phyloP scores from a whole-genome alignment of 1,140 invertebrate genomes.

The Drosophila sp. region DNA sequence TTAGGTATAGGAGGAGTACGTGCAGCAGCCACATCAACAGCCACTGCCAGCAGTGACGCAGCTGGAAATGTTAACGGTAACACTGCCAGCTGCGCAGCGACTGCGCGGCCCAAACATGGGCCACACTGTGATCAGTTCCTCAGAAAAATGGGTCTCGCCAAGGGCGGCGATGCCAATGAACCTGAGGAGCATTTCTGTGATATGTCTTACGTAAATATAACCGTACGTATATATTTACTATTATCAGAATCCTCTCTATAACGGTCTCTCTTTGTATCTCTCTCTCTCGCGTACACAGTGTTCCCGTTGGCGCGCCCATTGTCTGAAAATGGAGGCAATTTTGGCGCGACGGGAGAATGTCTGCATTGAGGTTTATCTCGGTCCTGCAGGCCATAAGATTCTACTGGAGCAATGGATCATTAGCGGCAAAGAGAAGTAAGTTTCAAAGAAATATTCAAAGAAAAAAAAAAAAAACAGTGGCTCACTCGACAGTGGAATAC shows the following conservation, averaged over 20 bases:
- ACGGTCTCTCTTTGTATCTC: background rate
- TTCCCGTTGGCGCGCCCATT: conserved; percentile 81
- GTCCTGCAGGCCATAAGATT: conserved; percentile 79
- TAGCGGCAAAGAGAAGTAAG: conserved; percentile 79
- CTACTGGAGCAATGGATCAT: conserved; percentile 84
- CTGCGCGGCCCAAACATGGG: conserved; percentile 74
- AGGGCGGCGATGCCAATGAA: conserved; percentile 74
- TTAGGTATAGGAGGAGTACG: conserved; percentile 15
- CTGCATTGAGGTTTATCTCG: conserved; percentile 84
- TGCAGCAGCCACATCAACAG: conserved; percentile 51
- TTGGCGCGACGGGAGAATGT: conserved; percentile 75
- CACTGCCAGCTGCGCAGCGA: conserved; percentile 32
- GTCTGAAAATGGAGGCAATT: conserved; percentile 78
- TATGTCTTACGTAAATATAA: conserved; percentile 84
- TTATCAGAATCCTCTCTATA: too few species aligned
- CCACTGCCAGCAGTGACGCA: conserved; percentile 35
- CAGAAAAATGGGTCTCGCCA: conserved; percentile 83
- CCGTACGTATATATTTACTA: conserved; percentile 60
- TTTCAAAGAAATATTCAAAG: background rate
- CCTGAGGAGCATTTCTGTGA: conserved; percentile 84
- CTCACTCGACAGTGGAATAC: too few species aligned
- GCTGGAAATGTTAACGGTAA: conserved; percentile 13
- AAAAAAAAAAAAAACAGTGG: too few species aligned
- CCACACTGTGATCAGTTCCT: conserved; percentile 85
- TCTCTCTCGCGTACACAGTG: conserved; percentile 57